phyloP scores from a whole-genome alignment of 2,797 vertebrate species.

The Erpetoichthys calabaricus region DNA sequence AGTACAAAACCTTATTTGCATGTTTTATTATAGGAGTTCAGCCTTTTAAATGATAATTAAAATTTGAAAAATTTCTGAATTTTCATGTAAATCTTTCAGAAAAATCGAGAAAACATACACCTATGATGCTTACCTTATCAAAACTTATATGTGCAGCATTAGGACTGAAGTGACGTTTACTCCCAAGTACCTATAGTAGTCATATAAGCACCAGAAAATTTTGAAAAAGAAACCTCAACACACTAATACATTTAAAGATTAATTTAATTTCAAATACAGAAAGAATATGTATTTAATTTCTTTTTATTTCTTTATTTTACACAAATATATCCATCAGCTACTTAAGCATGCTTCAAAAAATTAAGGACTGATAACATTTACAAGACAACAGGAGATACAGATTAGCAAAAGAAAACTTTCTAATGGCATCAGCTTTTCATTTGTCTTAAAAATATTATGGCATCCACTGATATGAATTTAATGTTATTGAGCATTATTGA shows the following conservation, averaged over 20 bases:
- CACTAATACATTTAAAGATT: slow-evolving; percentile 25
- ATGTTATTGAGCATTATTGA: slow-evolving; percentile 36
- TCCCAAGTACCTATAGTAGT: too few species aligned
- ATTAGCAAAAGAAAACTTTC: slow-evolving; percentile 30
- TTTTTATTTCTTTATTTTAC: slow-evolving; percentile 26
- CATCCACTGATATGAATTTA: slow-evolving; percentile 50
- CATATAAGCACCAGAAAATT: background rate
- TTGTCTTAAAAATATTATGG: slow-evolving; percentile 58
- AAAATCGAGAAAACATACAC: too few species aligned
- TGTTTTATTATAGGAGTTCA: too few species aligned
- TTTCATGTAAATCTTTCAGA: too few species aligned
- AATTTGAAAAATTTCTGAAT: too few species aligned
- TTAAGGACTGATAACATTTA: slow-evolving; percentile 13
- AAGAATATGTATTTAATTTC: slow-evolving; percentile 28
- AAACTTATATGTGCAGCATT: too few species aligned
- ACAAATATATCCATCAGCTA: slow-evolving; percentile 39
- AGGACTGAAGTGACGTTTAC: too few species aligned
- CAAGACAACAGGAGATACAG: too few species aligned
- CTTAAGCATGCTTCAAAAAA: slow-evolving; percentile 46
- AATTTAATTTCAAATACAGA: slow-evolving; percentile 43
- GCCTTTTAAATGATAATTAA: too few species aligned
- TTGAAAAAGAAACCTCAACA: slow-evolving; percentile 1
- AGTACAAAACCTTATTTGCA: too few species aligned
- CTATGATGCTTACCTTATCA: too few species aligned
- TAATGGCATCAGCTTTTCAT: slow-evolving; percentile 49